A percentile compares a stretch with the other conserved stretches of the same genome.
phyloP scores from a whole-genome alignment of 2,888 invertebrate genomes.

The Linhomoeus sp. region DNA sequence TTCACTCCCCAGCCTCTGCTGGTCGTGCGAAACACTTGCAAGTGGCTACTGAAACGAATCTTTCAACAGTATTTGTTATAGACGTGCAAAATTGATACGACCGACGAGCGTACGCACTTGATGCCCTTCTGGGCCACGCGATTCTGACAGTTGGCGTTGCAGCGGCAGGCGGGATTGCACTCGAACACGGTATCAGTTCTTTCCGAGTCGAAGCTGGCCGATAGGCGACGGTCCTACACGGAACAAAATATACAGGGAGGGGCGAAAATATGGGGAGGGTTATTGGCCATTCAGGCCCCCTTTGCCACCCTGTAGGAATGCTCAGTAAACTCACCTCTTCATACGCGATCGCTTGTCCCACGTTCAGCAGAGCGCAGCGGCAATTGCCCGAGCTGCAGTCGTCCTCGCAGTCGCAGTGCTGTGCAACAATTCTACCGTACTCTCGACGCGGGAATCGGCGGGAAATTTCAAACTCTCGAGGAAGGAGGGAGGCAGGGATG shows the following conservation, averaged over 20 bases:
- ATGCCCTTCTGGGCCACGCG: constrained; percentile 57
- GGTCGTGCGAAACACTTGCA: constrained; percentile 48
- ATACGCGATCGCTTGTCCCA: constrained; percentile 33
- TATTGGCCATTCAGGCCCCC: too few species aligned
- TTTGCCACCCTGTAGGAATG: too few species aligned
- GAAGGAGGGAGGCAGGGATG: too few species aligned
- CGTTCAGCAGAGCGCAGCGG: constrained; percentile 50
- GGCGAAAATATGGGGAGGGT: too few species aligned
- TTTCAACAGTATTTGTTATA: constrained; percentile 46
- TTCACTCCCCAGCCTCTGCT: constrained; percentile 68
- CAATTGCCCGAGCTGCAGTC: constrained; percentile 39
- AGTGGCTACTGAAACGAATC: constrained; percentile 27
- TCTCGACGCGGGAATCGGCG: too few species aligned
- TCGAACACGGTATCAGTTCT: constrained; percentile 81
- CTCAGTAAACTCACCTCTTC: background rate
- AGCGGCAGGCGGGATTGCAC: constrained; percentile 66
- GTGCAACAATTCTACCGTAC: constrained; percentile 28
- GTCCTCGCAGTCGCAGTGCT: constrained; percentile 34
- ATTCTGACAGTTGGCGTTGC: constrained; percentile 66
- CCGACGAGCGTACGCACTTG: too few species aligned
- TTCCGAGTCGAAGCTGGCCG: constrained; percentile 14
- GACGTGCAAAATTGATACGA: constrained; percentile 69
- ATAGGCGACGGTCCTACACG: background rate
- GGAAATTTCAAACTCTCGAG: too few species aligned
- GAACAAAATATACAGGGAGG: too few species aligned